Base-by-base conservation (phyloP, 2,888 invertebrate species). In the Spisula solida region DNA sequence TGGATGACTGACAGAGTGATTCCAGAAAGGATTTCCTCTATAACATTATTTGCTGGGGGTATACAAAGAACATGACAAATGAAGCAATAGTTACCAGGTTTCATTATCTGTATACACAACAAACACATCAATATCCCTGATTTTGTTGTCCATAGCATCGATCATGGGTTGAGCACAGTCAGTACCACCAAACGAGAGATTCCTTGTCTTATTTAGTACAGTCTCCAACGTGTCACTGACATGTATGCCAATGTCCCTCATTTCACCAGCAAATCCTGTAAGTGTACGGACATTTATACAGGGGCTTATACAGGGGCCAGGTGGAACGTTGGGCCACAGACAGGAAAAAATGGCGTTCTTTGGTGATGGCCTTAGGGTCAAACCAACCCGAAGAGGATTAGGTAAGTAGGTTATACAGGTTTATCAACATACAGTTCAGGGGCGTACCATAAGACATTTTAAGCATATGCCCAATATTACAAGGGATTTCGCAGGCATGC, bases 51-150 rank as follows among this genome's bases (percentile, higher is more conserved):
- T 41, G 41, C 41, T 41, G 41, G 2, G 8, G 2, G 8, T 5
- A 41, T 41, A 41, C 41, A 41, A 41, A 5, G 41, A 41, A 41
- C 41, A 8, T 41, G 41, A 41, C 4, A 56, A 56, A 56, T 56
- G 56, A 56, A 12, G 1, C 0, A 8, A 78, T 18, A 55, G 20
- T 79, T 95, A 92, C 90, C 93, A 75, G 92, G 96, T 92, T 94
- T 95, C 93, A 96, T 97, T 94, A 96, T 98, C 98, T 51, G 98
- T 97, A 96, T 98, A 97, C 95, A 98, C 97, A 87, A 98, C 97
- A 96, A 98, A 98, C 41, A 98, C 97, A 96, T 98, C 98, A 92
- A 98, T 97, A 91, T 93, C 91, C 25, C 51, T 97, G 93, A 97
- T 97, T 55, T 97, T 97, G 75, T 97, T 97, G 80, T 97, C 96